These are phyloP conservation scores for Drosophila biarmipes DNA, from an alignment of 1,140 invertebrate species.

Conservation along the genomic window DNA sequence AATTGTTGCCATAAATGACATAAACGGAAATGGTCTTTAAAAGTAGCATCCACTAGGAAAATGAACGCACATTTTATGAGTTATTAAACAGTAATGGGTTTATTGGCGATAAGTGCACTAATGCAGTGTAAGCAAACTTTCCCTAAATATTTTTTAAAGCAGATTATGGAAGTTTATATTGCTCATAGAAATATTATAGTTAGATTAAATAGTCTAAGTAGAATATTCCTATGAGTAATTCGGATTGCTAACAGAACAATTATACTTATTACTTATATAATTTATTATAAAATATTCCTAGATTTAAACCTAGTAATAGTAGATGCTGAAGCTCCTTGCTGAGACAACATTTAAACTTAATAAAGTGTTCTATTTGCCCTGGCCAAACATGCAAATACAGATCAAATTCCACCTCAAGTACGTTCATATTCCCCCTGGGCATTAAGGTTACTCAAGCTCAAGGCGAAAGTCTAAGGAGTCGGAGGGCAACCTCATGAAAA, in stretches of 20 bases:
- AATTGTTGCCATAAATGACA: conserved; percentile 39
- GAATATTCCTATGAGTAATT: no score
- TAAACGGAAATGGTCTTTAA: conserved; percentile 36
- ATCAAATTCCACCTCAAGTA: background rate
- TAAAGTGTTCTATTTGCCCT: background rate
- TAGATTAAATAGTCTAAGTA: no score
- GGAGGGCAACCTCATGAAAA: conserved; percentile 5
- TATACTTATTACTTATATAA: no score
- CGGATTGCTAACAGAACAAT: no score
- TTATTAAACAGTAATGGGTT: background rate
- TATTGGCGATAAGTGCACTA: background rate
- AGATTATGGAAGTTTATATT: no score
- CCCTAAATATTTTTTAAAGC: no score
- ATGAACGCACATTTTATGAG: background rate
- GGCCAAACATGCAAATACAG: background rate
- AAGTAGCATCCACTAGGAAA: background rate
- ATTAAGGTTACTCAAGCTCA: conserved; percentile 3
- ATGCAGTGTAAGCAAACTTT: background rate
- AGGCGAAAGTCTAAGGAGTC: background rate
- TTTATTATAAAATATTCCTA: no score
- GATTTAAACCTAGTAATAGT: no score
- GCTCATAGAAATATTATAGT: no score
- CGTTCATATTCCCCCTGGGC: background rate
- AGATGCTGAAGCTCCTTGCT: no score
- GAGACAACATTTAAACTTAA: no score